Base-by-base conservation (phyloP, 1,140 invertebrate species). In the Diachasmimorpha longicaudata region DNA sequence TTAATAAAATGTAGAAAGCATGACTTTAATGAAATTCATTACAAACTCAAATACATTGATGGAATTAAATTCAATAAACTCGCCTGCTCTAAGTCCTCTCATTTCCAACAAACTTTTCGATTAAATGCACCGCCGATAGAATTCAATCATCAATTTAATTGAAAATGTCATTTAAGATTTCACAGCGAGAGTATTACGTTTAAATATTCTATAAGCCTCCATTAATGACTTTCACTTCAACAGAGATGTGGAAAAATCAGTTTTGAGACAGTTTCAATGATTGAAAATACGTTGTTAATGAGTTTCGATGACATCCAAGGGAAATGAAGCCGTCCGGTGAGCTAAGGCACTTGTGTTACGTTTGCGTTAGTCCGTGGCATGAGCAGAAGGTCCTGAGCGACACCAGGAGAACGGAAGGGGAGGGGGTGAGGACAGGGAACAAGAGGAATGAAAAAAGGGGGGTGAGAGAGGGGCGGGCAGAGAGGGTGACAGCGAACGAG, bases 281-380 rank as follows among this genome's bases (percentile, higher is more conserved):
- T 76, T 48, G 58, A 76, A 66, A 63, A 55, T 8, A 25, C 14
- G 48, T 67, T 37, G 36, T 48, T 37, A 76, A 71, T 70, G 74
- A 67, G 70, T 72, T 72, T 75, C 31, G 77, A 75, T 78, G 77
- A 78, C 77, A 75, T 72, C 44, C 48, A 63, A 39, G 74, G 77
- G 77, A 78, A 78, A 78, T 78, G 67, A 75, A 78, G 44, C 70
- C 70, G 70, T 75, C 73, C 70, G 66, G 48, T 39, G 42, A 68
- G 42, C 37, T 5, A 37, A 19, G 71, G 36, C 36, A 75, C 31
- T 78, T 75, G 77, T 48, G 44, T 75, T 72, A 52, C 68, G 23
- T 63, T 46, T 71, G 68, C 68, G 72, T 73, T 48, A 70, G 58
- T 55, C 31, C 58, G 67, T 67, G 66, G 69, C 74, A 74, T 58